Percentiles rank a stretch among this genome's conserved stretches.
Evolutionary conservation across 2,113 vertebrate species (phyloP).

Genomic region (Ramphastos sulfuratus): DNA sequence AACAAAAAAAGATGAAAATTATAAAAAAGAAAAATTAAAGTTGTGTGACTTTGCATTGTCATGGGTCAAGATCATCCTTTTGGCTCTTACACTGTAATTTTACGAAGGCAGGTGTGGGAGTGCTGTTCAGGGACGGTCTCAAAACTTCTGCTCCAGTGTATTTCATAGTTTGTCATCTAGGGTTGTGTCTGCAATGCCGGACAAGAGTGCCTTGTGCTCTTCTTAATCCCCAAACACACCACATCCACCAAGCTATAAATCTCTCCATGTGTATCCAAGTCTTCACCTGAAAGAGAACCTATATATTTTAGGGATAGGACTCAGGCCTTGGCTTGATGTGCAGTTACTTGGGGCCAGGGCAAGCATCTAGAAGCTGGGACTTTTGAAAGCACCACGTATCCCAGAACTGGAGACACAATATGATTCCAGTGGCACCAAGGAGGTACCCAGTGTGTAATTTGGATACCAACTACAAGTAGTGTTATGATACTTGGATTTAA

Average conservation of each 20-base stretch:
- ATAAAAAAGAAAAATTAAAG: background rate
- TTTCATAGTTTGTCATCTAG: background rate
- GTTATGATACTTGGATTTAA: background rate
- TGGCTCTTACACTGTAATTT: background rate
- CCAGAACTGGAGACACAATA: background rate
- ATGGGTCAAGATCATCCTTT: background rate
- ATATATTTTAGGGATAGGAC: background rate
- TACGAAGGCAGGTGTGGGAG: accelerated
- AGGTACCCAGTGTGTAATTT: background rate
- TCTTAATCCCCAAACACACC: background rate
- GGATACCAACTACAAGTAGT: background rate
- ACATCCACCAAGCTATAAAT: background rate
- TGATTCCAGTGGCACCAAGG: background rate
- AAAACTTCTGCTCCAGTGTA: background rate
- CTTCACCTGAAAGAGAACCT: background rate
- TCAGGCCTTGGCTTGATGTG: background rate
- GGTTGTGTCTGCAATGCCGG: background rate
- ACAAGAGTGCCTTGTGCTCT: background rate
- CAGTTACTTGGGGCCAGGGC: accelerated
- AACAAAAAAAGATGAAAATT: background rate
- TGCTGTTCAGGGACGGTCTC: background rate
- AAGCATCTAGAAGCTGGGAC: background rate
- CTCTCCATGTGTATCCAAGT: accelerated
- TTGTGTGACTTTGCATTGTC: accelerated
- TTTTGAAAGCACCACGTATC: background rate